Evolutionary conservation across 1,140 invertebrate species (phyloP).

Genomic region (Thaumatotibia leucotreta): DNA sequence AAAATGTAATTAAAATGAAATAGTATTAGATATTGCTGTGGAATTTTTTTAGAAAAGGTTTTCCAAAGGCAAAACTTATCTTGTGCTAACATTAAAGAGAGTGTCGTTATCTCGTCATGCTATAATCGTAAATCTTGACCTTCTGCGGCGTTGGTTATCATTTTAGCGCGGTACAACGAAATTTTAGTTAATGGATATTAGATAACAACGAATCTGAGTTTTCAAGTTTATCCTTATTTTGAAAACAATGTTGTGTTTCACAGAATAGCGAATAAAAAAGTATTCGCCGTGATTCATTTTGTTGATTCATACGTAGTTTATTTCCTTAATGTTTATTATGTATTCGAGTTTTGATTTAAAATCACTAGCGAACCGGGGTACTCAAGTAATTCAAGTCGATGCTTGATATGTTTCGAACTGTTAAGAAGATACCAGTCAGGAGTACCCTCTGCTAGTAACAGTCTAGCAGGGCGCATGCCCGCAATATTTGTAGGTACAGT

Average conservation of each 20-base stretch:
- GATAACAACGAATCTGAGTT: neutral
- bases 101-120: neutral
- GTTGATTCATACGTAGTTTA: neutral
- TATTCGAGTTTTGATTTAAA: neutral
- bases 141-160: constrained; percentile 1
- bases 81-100: neutral
- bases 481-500: too few species aligned
- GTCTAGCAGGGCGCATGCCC: too few species aligned
- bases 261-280: neutral
- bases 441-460: too few species aligned
- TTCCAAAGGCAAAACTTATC: neutral
- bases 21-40: too few species aligned
- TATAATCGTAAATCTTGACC: constrained; percentile 4
- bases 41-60: too few species aligned
- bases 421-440: too few species aligned
- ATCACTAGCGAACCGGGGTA: too few species aligned
- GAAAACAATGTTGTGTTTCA: neutral
- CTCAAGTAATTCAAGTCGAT: too few species aligned
- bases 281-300: neutral
- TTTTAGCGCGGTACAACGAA: neutral
- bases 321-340: neutral
- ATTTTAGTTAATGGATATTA: neutral
- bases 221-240: neutral
- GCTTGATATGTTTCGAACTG: too few species aligned
- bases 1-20: too few species aligned